Percentiles rank a stretch among this genome's conserved stretches.
Evolutionary conservation across 2,113 vertebrate species (phyloP).

Genomic region (Vimba vimba): DNA sequence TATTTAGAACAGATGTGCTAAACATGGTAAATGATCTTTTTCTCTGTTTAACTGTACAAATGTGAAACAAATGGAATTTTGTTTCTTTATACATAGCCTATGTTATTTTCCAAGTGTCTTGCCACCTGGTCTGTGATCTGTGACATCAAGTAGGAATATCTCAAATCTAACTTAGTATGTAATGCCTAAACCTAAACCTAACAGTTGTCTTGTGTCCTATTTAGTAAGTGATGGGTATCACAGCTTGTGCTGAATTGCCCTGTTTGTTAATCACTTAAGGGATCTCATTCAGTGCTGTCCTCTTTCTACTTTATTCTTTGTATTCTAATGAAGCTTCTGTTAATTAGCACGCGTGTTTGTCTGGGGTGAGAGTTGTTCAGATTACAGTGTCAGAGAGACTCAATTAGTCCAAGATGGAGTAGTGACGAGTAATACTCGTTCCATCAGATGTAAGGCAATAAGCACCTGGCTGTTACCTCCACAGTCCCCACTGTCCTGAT

Average conservation of each 20-base stretch:
- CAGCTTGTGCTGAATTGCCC: constrained; percentile 5
- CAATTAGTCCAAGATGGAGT: constrained; percentile 57
- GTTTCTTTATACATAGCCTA: neutral
- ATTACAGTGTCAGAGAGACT: constrained; percentile 55
- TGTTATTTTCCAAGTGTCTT: neutral
- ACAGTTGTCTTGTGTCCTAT: constrained; percentile 35
- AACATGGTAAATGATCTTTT: too few species aligned
- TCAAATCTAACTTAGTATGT: neutral
- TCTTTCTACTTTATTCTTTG: constrained; percentile 17
- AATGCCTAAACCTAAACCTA: constrained; percentile 7
- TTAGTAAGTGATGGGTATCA: neutral
- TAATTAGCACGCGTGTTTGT: constrained; percentile 54
- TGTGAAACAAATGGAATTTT: neutral
- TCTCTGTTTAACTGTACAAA: neutral
- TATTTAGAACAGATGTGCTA: neutral
- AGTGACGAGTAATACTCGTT: constrained; percentile 26
- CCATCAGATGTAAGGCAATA: constrained; percentile 57
- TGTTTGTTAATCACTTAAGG: constrained; percentile 39
- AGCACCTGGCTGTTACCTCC: constrained; percentile 37
- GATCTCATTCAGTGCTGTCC: constrained; percentile 35
- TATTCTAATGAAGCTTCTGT: constrained; percentile 42
- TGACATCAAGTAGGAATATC: neutral
- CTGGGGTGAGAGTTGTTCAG: constrained; percentile 41
- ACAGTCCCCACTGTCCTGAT: neutral
- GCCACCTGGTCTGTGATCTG: neutral